Base-by-base conservation (phyloP, 1,140 invertebrate genomes). In the Drosophila triauraria region DNA sequence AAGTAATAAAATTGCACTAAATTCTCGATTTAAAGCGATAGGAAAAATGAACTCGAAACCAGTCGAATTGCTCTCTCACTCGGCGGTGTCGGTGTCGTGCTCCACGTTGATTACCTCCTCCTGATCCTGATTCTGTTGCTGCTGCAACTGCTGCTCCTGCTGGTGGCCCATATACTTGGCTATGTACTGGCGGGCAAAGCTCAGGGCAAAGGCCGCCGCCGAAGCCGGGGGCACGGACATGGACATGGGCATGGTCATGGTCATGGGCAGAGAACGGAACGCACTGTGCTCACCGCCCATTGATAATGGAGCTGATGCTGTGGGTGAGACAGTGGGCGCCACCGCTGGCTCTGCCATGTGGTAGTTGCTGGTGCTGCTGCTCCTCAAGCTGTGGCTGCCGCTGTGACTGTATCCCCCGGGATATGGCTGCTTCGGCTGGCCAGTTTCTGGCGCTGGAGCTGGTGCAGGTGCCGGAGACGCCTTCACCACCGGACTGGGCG, bases 251-350 rank as follows among this genome's bases (percentile, higher is more conserved):
- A n/a, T 95, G 13, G 50, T 27, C 17, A 70, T 47, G 43, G 72
- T 51, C 50, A 78, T 62, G 17, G 64, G 64, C 44, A 68, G 23
- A 2, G 96, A 94, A 53, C 95, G 96, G 93, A 97, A 97, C 1
- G 97, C 97, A 91, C 96, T 97, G 94, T 97, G 96, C 94, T 97
- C 96, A 93, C 97, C 97, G 90, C 96, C 97, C 96, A 97, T 97
- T 91, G 85, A 93, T 93, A 93, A 93, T 93, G 92, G 92, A 93
- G 77, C 87, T 93, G 92, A 93, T 93, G 91, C 92, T 93, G 91
- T 93, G 92, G 72, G 75, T 92, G 78, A 93, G 82, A 76, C 81
- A 80, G 75, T 75, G 30, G 76, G 57, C 53, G 47, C 58, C 64
- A 61, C 43, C 69, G 44, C 70, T 61, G 48, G 23, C 65, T 70